These are phyloP conservation scores for Camponotus vicinus DNA, from an alignment of 1,140 invertebrate genomes.

Conservation along the genomic window DNA sequence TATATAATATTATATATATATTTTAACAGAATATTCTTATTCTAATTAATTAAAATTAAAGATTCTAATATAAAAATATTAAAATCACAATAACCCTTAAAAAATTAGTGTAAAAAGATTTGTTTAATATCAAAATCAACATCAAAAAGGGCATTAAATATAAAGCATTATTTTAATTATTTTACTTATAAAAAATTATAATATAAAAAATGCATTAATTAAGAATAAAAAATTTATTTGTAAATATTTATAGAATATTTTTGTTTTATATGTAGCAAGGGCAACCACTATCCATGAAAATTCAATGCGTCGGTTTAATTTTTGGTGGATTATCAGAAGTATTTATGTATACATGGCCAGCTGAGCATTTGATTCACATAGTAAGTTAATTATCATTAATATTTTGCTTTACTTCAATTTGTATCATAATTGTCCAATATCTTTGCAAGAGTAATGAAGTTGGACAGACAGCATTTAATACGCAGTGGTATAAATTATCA, in stretches of 20 bases:
- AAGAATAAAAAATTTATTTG: too few relatives aligned
- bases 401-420: neutral
- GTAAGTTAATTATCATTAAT: constrained; percentile 9
- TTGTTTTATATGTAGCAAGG: constrained; percentile 2
- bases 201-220: too few relatives aligned
- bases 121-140: neutral
- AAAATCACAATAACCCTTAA: too few relatives aligned
- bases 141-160: neutral
- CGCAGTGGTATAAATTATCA: constrained; percentile 16
- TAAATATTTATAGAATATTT: neutral
- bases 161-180: neutral
- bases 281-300: constrained; percentile 64
- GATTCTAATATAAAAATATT: too few relatives aligned
- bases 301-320: constrained; percentile 62
- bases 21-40: too few relatives aligned
- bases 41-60: too few relatives aligned
- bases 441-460: constrained; percentile 17
- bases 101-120: too few relatives aligned
- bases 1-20: too few relatives aligned
- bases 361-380: constrained; percentile 43
- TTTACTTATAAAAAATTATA: too few relatives aligned
- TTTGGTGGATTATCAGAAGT: constrained; percentile 62
- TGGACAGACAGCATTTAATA: constrained; percentile 10
- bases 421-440: neutral
- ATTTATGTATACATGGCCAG: constrained; percentile 66